Conservation (phyloP, 2,113 vertebrate species). For the Paralichthys olivaceus region DNA sequence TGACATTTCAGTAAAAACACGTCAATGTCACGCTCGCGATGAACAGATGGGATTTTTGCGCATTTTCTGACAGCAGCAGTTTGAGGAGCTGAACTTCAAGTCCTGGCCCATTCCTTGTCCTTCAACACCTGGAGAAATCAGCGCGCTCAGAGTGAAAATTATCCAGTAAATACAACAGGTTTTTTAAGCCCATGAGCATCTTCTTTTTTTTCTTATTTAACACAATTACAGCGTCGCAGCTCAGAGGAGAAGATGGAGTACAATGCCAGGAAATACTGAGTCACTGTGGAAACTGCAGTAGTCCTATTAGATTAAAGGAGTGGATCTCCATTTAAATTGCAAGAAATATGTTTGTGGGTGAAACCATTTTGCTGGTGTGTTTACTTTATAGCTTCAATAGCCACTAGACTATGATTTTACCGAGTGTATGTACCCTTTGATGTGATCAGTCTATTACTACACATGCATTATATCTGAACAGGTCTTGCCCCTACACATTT, state of each 20-base stretch:
- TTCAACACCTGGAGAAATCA: slow-evolving; percentile 59
- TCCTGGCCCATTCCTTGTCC: slow-evolving; percentile 67
- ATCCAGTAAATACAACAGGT: slow-evolving; percentile 29
- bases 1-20: slow-evolving; percentile 41
- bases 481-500: slow-evolving; percentile 45
- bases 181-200: slow-evolving; percentile 18
- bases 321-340: slow-evolving; percentile 34
- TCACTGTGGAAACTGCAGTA: slow-evolving; percentile 40
- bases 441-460: slow-evolving; percentile 70
- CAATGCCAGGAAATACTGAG: slow-evolving; percentile 44
- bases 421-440: slow-evolving; percentile 37
- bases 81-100: slow-evolving; percentile 53
- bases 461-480: slow-evolving; percentile 74
- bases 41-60: slow-evolving; percentile 50
- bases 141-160: slow-evolving; percentile 22
- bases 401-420: slow-evolving; percentile 52
- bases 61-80: slow-evolving; percentile 66
- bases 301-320: slow-evolving; percentile 32
- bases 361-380: slow-evolving; percentile 62
- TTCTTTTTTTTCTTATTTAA: slow-evolving; percentile 18
- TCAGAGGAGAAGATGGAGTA: slow-evolving; percentile 40
- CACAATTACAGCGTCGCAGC: slow-evolving; percentile 43
- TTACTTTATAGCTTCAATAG: slow-evolving; percentile 50
- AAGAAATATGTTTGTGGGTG: slow-evolving; percentile 45
- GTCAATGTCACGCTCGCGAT: slow-evolving; percentile 28